phyloP scores from a whole-genome alignment of 1,140 invertebrate species.

The Drosophila truncata region DNA sequence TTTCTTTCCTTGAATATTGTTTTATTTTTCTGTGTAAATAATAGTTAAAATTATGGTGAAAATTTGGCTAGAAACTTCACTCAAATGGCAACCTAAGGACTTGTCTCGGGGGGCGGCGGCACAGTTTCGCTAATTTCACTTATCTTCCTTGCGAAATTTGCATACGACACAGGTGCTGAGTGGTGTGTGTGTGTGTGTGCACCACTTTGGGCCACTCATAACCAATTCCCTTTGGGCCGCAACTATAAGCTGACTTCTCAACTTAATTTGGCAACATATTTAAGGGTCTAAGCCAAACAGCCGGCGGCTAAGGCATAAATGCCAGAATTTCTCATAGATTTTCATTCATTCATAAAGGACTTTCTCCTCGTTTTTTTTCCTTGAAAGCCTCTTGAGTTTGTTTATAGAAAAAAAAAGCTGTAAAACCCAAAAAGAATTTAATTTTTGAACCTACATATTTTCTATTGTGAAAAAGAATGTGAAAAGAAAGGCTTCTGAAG shows the following conservation, averaged over 20 bases:
- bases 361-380: neutral
- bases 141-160: constrained; percentile 40
- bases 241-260: constrained; percentile 30
- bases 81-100: constrained; percentile 1
- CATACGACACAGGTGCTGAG: constrained; percentile 18
- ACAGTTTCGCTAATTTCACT: constrained; percentile 58
- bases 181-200: constrained; percentile 13
- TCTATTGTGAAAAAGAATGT: neutral
- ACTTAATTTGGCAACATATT: constrained; percentile 40
- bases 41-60: constrained; percentile 1
- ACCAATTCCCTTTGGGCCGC: constrained; percentile 47
- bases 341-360: neutral
- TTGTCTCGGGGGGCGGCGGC: constrained; percentile 12
- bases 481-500: too few relatives aligned
- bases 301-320: constrained; percentile 4
- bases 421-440: neutral
- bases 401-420: too few relatives aligned
- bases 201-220: constrained; percentile 47
- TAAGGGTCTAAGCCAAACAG: constrained; percentile 19
- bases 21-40: neutral
- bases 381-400: constrained; percentile 1
- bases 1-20: neutral
- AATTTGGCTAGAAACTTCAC: neutral
- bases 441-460: neutral
- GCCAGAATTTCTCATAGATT: neutral